Evolutionary conservation across 2,797 vertebrate genomes (phyloP).

Genomic region (Gastrophryne carolinensis): DNA sequence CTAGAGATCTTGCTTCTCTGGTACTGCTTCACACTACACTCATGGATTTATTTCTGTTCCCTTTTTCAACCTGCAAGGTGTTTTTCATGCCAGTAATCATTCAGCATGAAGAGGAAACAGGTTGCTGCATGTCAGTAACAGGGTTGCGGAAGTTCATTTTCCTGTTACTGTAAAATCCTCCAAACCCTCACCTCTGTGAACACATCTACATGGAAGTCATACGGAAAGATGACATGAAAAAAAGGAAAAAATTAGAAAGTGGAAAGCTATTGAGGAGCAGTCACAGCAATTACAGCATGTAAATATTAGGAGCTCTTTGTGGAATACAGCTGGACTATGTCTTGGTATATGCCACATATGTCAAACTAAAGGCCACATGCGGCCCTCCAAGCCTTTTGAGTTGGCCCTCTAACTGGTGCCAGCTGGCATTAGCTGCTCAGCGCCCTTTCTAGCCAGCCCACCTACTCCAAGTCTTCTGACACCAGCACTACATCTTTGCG

Average conservation of each 20-base stretch:
- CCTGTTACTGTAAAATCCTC: constrained; percentile 68
- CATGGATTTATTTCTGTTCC: constrained; percentile 28
- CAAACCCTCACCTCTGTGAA: constrained; percentile 60
- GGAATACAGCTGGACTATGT: too few species aligned
- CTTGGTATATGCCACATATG: too few species aligned
- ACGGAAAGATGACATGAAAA: constrained; percentile 48
- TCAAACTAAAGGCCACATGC: too few species aligned
- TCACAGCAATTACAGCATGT: not conserved
- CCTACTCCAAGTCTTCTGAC: too few species aligned
- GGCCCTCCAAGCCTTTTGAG: too few species aligned
- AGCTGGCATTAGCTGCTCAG: too few species aligned
- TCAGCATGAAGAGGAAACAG: constrained; percentile 65
- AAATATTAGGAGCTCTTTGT: too few species aligned
- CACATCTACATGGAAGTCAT: constrained; percentile 48
- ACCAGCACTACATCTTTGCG: too few species aligned
- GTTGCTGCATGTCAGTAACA: constrained; percentile 44
- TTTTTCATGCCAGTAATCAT: constrained; percentile 54
- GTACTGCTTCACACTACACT: too few species aligned
- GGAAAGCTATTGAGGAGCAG: constrained; percentile 44
- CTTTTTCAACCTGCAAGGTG: constrained; percentile 48
- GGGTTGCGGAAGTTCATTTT: constrained; percentile 68
- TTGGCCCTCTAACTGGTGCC: too few species aligned
- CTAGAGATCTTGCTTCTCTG: not conserved
- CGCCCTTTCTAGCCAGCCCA: too few species aligned
- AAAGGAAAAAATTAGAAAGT: constrained; percentile 58